These are phyloP conservation scores for Phengaris arion DNA, from an alignment of 2,888 invertebrate species.

Conservation along the genomic window DNA sequence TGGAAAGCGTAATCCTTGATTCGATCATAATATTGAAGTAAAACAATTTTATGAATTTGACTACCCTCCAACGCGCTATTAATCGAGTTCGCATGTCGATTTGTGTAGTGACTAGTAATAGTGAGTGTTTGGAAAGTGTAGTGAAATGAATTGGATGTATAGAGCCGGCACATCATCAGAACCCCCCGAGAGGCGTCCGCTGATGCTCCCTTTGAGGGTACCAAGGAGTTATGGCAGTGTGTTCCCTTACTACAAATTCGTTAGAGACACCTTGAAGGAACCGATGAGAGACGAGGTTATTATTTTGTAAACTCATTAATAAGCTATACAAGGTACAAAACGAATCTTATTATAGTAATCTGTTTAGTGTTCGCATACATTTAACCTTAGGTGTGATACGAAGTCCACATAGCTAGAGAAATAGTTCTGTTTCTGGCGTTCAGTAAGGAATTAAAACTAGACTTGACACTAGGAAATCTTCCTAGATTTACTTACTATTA, in stretches of 20 bases:
- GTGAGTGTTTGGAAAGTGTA: conserved; percentile 52
- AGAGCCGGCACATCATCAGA: conserved; percentile 52
- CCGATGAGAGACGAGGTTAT: conserved; percentile 60
- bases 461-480: background rate
- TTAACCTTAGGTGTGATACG: conserved; percentile 4
- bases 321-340: background rate
- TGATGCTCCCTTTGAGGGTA: conserved; percentile 61
- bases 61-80: conserved; percentile 39
- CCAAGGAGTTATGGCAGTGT: conserved; percentile 82
- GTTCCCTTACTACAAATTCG: conserved; percentile 81
- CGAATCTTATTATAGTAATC: background rate
- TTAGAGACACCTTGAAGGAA: conserved; percentile 70
- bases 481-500: no score
- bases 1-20: conserved; percentile 25
- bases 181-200: conserved; percentile 58
- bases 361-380: background rate
- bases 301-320: conserved; percentile 26
- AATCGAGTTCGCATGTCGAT: conserved; percentile 34
- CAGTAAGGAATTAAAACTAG: background rate
- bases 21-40: background rate
- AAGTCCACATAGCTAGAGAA: background rate
- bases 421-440: background rate
- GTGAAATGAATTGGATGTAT: conserved; percentile 50
- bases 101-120: conserved; percentile 44
- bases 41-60: conserved; percentile 24